Evolutionary conservation across 1,140 invertebrate species (phyloP).

Genomic region (Neodiprion fabricii): DNA sequence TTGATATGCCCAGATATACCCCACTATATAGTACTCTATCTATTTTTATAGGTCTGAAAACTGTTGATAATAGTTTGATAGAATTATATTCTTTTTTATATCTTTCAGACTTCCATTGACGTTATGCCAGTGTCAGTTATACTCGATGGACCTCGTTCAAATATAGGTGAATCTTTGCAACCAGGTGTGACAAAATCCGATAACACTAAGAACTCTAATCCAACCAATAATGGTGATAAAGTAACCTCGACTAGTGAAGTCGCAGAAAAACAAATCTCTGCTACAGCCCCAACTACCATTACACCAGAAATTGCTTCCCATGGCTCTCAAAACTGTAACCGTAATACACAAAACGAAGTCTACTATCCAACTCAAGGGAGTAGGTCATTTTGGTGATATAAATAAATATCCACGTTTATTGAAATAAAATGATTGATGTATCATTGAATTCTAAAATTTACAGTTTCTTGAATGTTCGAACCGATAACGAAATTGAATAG

Average conservation of each 20-base stretch:
- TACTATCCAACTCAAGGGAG: neutral
- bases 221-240: neutral
- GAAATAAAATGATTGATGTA: neutral
- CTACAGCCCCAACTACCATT: neutral
- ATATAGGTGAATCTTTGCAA: neutral
- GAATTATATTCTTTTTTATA: neutral
- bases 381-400: neutral
- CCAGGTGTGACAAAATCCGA: neutral
- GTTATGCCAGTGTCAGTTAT: conserved; percentile 22
- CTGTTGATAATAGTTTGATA: too few relatives aligned
- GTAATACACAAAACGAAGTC: conserved; percentile 5
- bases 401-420: neutral
- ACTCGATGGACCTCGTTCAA: conserved; percentile 18
- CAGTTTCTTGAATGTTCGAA: too few relatives aligned
- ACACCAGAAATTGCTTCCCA: neutral
- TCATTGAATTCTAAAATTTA: neutral
- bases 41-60: too few relatives aligned
- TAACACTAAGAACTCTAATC: neutral
- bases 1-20: too few relatives aligned
- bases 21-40: too few relatives aligned
- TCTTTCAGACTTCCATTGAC: conserved; percentile 18
- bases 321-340: neutral
- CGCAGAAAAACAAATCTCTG: neutral
- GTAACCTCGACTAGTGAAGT: neutral
- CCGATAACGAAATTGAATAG: too few relatives aligned